phyloP scores from a whole-genome alignment of 2,797 vertebrate species.

The Channallabes apus region DNA sequence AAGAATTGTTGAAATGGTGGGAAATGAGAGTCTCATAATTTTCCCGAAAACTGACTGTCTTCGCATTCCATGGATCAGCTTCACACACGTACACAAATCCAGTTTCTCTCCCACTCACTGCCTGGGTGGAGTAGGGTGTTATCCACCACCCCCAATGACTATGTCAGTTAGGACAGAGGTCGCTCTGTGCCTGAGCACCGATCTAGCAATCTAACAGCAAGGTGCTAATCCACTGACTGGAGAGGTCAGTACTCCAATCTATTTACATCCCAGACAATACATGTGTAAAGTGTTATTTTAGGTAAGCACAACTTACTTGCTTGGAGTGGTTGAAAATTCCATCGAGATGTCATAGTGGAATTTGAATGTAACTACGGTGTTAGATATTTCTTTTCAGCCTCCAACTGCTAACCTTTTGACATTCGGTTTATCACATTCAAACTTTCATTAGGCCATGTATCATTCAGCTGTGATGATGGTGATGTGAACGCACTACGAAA shows the following conservation, averaged over 20 bases:
- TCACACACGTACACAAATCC: conserved; percentile 47
- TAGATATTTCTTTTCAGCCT: conserved; percentile 30
- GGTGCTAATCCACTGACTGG: conserved; percentile 50
- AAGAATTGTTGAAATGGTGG: not conserved
- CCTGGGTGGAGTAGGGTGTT: conserved; percentile 38
- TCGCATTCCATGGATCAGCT: conserved; percentile 59
- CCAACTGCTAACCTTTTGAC: conserved; percentile 37
- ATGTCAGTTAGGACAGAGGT: conserved; percentile 42
- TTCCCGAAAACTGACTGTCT: conserved; percentile 61
- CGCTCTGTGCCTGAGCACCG: conserved; percentile 43
- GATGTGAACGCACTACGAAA: not conserved
- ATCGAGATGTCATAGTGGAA: conserved; percentile 35
- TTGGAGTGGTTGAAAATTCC: conserved; percentile 41
- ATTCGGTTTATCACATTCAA: conserved; percentile 20
- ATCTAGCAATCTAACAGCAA: conserved; percentile 52
- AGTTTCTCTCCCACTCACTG: conserved; percentile 26
- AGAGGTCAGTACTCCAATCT: conserved; percentile 43
- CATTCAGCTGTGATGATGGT: not conserved
- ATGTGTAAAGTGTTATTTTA: conserved; percentile 53
- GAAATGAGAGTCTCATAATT: conserved; percentile 35
- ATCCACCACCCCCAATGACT: conserved; percentile 23
- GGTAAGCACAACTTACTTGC: conserved; percentile 44
- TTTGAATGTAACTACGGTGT: conserved; percentile 41
- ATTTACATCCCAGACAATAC: conserved; percentile 48
- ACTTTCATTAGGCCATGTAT: not conserved